phyloP scores from a whole-genome alignment of 2,797 vertebrate genomes.

The Crax fasciolata region DNA sequence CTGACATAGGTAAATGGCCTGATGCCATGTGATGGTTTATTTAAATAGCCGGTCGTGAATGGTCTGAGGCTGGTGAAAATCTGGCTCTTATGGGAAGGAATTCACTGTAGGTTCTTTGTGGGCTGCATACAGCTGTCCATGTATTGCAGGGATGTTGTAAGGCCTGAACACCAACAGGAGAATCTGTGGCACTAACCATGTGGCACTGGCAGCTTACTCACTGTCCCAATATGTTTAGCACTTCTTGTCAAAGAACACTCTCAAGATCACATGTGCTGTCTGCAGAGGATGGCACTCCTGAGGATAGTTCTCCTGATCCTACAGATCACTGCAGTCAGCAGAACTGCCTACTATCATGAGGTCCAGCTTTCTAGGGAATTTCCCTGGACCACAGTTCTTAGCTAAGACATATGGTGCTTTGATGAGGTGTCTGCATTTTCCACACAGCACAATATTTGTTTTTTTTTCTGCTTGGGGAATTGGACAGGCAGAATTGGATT shows the following conservation, averaged over 20 bases:
- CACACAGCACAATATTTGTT: background rate
- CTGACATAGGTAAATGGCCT: background rate
- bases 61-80: slow-evolving; percentile 35
- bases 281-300: background rate
- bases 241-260: background rate
- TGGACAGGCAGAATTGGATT: background rate
- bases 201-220: background rate
- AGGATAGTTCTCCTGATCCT: background rate
- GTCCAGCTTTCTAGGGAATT: background rate
- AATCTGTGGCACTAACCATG: background rate
- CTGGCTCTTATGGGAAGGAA: background rate
- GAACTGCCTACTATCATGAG: background rate
- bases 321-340: fast-evolving
- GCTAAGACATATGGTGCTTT: background rate
- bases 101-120: background rate
- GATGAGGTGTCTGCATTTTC: background rate
- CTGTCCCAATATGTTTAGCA: background rate
- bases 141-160: background rate
- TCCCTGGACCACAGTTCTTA: background rate
- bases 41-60: slow-evolving; percentile 36
- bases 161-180: background rate
- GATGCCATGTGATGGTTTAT: background rate
- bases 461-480: background rate
- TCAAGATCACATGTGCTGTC: background rate
- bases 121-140: slow-evolving; percentile 23